Evolutionary conservation across 2,888 invertebrate genomes (phyloP), one percentile per base, ranked within the genome.

Genomic region (Chymomyza caudatula): DNA sequence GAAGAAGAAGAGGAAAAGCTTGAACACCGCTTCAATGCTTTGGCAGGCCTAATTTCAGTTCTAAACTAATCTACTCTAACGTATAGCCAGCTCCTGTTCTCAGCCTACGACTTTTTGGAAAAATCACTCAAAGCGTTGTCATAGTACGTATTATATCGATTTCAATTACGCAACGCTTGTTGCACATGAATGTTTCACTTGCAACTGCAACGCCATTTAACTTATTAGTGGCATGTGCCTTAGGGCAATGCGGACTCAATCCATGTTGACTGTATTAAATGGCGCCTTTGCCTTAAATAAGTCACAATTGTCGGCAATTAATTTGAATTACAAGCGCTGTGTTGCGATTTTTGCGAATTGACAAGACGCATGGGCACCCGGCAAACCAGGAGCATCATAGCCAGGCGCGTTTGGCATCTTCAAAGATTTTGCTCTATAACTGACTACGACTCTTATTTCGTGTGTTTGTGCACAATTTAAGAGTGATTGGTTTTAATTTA

Each of bases 291-390:
- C 56, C 82, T 72, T 71, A 82, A 82, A 74, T 74, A 83, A 86
- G 78, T 69, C 77, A 76, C 82, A 87, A 85, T 85, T 85, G 81
- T 70, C 70, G 73, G 74, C 85, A 87, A 85, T 87, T 85, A 87
- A 87, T 85, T 85, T 83, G 73, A 86, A 83, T 85, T 87, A 73
- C 80, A 73, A 68, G 54, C 69, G 66, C 72, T 71, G 68, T 67
- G 75, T 73, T 76, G 74, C 60, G 86, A 88, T 88, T 87, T 87
- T 62, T 55, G 58, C 54, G 61, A 73, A 64, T 75, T 65, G 76
- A 74, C 64, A 59, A 67, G 64, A 61, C 59, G 61, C 20, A 49
- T 51, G 19, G 15, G 44, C 59, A 65, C 47, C 22, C 53, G 29
- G 61, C 49, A 60, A 59, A 57, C 62, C 62, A 81, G 74, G 77